Percentiles rank a stretch among this genome's conserved stretches.
Evolutionary conservation across 2,888 invertebrate genomes (phyloP).

Genomic region (Augochlorella aurata): DNA sequence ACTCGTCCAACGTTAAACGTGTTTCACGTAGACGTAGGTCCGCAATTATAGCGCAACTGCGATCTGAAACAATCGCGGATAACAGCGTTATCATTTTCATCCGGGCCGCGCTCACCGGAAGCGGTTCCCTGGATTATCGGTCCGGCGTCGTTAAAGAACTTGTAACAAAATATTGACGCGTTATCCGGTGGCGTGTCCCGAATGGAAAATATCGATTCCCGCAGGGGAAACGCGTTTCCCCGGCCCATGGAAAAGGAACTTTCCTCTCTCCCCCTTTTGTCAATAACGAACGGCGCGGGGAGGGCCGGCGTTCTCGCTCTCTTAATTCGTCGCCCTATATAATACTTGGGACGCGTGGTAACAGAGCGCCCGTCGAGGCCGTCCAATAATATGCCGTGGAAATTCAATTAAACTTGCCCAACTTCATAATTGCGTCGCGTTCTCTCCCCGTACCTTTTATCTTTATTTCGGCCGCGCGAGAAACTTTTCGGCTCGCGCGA

Average conservation of each 20-base stretch:
- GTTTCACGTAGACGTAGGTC: background rate
- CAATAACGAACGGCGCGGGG: background rate
- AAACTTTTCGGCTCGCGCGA: constrained; percentile 24
- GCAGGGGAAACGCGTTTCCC: background rate
- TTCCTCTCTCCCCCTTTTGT: background rate
- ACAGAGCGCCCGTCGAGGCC: constrained; percentile 36
- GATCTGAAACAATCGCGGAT: constrained; percentile 24
- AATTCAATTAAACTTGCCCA: constrained; percentile 66
- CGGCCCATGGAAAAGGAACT: background rate
- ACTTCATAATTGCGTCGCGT: constrained; percentile 58
- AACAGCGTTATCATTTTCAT: background rate
- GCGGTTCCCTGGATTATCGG: constrained; percentile 12
- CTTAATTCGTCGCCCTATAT: constrained; percentile 24
- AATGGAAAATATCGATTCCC: constrained; percentile 26
- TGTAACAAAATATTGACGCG: constrained; percentile 30
- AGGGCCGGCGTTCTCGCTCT: background rate
- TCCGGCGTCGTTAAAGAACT: constrained; percentile 14
- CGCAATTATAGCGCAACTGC: background rate
- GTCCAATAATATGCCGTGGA: constrained; percentile 51
- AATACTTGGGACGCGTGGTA: constrained; percentile 31
- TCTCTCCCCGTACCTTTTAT: constrained; percentile 22
- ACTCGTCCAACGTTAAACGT: background rate
- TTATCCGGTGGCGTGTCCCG: background rate
- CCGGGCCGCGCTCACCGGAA: constrained; percentile 1
- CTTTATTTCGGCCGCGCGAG: constrained; percentile 16